These are phyloP conservation scores for Orchestia grillus DNA, from an alignment of 1,140 invertebrate genomes.

Conservation along the genomic window DNA sequence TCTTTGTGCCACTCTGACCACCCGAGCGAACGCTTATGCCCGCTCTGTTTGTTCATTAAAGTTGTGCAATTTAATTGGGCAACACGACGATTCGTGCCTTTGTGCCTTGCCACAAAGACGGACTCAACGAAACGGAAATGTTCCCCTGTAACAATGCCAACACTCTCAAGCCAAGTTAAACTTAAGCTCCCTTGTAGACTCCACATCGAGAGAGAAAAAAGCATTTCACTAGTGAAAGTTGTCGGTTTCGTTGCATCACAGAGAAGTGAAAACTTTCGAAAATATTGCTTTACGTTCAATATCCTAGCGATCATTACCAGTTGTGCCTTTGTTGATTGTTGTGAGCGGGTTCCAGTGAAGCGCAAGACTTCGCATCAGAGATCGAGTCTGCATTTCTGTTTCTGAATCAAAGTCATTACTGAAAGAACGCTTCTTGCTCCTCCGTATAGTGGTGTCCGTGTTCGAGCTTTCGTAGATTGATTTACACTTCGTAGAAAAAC, in stretches of 20 bases:
- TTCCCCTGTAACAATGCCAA: not conserved
- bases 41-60: slow-evolving; percentile 53
- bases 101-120: slow-evolving; percentile 11
- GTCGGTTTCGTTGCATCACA: not conserved
- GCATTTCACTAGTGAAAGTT: not conserved
- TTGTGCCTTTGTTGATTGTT: too few relatives aligned
- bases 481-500: not conserved
- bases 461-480: not conserved
- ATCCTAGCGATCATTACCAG: not conserved
- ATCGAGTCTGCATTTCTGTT: not conserved
- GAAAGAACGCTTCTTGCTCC: not conserved
- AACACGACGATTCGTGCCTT: slow-evolving; percentile 15
- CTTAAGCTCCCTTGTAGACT: not conserved
- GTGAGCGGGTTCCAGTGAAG: not conserved
- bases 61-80: slow-evolving; percentile 38
- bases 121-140: not conserved
- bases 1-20: slow-evolving; percentile 21
- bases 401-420: not conserved
- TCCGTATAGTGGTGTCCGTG: not conserved
- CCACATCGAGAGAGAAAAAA: not conserved
- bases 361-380: not conserved
- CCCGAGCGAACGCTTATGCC: slow-evolving; percentile 5
- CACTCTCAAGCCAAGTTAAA: not conserved
- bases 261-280: not conserved
- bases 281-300: not conserved